Evolutionary conservation across 2,797 vertebrate genomes (phyloP), one percentile per base, ranked within the genome.

Genomic region (Muscicapa comitata): DNA sequence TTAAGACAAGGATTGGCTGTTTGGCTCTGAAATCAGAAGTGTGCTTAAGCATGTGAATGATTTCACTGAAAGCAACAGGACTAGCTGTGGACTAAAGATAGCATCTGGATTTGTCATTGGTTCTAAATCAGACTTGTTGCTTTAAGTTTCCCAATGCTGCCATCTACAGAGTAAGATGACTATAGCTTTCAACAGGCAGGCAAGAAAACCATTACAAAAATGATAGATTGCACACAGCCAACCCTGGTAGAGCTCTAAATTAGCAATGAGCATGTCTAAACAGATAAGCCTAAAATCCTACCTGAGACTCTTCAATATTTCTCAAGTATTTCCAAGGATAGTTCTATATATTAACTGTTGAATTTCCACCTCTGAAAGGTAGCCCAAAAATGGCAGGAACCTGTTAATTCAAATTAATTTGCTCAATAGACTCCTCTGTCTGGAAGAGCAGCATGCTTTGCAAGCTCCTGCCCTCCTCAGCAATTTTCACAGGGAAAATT

Each of bases 71-170:
- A 53, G 53, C 6, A 3, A 13, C 0, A 70, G 48, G 17, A n/a
- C 43, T 57, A 25, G 21, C 13, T n/a, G 17, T 3, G 13, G 35
- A 20, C 25, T 63, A 57, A 40, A 37, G 9, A 35, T 2, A 24
- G 35, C 0, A 1, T 20, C 35, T 59, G 13, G 17, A 35, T 26
- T 29, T 29, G 42, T n/a, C 10, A 3, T 16, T 11, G 7, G 13
- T 40, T 42, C 26, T 26, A 3, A 45, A 33, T 28, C 38, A 66
- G 63, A 76, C 51, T 86, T 54, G 50, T 6, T 84, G 75, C 85
- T 73, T 24, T 86, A 81, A 67, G 61, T n/a, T 96, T 95, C 95
- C 92, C 96, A 97, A 90, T 96, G 92, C 97, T 97, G 96, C 96
- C 97, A 97, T 77, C 98, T 98, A 86, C 91, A 97, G 98, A 96